phyloP scores from a whole-genome alignment of 2,888 invertebrate species.

The Hyalella azteca region DNA sequence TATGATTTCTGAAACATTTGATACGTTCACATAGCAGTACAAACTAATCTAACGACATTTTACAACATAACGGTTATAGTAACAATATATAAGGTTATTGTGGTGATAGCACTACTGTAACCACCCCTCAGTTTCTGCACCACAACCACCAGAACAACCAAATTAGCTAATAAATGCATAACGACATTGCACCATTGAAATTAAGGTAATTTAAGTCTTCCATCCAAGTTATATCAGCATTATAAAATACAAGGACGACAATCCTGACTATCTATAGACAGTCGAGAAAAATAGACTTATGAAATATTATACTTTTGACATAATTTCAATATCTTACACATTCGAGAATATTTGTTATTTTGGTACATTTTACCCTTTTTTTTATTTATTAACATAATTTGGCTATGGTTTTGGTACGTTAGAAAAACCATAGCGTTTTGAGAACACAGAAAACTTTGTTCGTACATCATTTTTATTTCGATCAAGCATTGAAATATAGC shows the following conservation, averaged over 20 bases:
- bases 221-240: background rate
- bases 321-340: background rate
- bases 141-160: conserved; percentile 10
- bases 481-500: too few relatives aligned
- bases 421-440: too few relatives aligned
- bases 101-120: background rate
- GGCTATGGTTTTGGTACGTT: too few relatives aligned
- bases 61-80: too few relatives aligned
- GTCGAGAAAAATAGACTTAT: background rate
- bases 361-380: too few relatives aligned
- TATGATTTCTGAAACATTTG: too few relatives aligned
- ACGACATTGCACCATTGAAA: background rate
- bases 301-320: background rate
- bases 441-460: too few relatives aligned
- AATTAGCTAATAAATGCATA: background rate
- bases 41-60: too few relatives aligned
- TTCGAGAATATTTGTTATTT: background rate
- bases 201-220: background rate
- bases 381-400: too few relatives aligned
- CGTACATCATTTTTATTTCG: too few relatives aligned
- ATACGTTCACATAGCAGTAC: too few relatives aligned
- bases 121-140: background rate
- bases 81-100: too few relatives aligned
- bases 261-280: background rate
- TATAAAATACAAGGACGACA: background rate